Base-by-base conservation (phyloP, 2,797 vertebrate species). In the Pangasius macronema region DNA sequence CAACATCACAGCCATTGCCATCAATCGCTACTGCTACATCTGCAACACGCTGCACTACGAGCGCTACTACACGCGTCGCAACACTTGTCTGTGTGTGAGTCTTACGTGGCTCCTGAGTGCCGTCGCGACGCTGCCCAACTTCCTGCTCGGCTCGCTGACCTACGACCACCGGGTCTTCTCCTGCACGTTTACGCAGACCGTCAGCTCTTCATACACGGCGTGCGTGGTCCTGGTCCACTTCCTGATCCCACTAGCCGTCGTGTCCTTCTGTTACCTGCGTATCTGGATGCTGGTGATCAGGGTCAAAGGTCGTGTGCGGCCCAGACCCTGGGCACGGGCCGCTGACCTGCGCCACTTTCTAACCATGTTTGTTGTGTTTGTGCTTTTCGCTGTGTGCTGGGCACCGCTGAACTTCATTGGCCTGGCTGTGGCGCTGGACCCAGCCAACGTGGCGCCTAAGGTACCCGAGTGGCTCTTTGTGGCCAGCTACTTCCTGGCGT, bases 211-310 rank as follows among this genome's bases (percentile, higher is more conserved):
- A 9, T 91, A 91, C 68, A 91, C 89, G 3, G 14, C 86, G 27
- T 85, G 79, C 1, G 93, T 96, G 20, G 95, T 96, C 33, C 89
- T 95, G 16, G 89, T 96, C 89, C 95, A 96, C 91, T 97, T 97
- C 91, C 89, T 97, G 0, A 91, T 96, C 14, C 96, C 96, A 1
- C 93, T 96, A 53, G 90, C 91, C 0, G 87, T 96, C 1, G 95
- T 97, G 84, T 95, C 93, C 84, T 97, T 95, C 93, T 97, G 96
- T 89, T 97, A 97, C 90, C 93, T 96, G 92, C 89, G 93, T 61
- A 96, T 97, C 88, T 96, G 96, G 96, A 92, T 94, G 49, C 92
- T 96, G 89, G 95, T 96, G 87, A 94, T 97, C 88, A 94, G 93
- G 88, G 95, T 95, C 33, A 93, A 91, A 77, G 84, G 88, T 57